phyloP scores from a whole-genome alignment of 2,797 vertebrate species.

The Pteropus rufus region DNA sequence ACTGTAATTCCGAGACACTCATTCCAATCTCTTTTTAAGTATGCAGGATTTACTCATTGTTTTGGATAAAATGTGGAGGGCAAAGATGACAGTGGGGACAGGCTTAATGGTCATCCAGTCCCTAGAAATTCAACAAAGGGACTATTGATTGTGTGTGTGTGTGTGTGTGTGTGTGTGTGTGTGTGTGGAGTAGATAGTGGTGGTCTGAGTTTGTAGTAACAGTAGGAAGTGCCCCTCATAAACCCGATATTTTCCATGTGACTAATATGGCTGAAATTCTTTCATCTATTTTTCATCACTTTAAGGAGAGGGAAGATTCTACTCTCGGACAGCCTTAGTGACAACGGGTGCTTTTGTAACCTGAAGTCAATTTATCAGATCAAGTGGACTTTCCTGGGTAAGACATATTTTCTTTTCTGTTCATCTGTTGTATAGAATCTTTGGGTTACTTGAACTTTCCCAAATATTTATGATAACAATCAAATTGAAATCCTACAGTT shows the following conservation, averaged over 20 bases:
- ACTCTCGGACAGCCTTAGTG: too few species aligned
- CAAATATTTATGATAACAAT: neutral
- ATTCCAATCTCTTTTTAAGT: neutral
- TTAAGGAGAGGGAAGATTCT: neutral
- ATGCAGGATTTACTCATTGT: neutral
- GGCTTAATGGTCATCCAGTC: neutral
- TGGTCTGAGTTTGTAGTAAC: neutral
- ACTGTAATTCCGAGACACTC: neutral
- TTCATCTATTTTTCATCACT: neutral
- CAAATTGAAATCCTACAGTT: neutral
- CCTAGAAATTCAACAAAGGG: neutral
- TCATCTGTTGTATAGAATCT: neutral
- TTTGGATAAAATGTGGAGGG: neutral
- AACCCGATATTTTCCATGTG: neutral
- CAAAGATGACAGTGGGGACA: neutral
- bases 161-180: neutral
- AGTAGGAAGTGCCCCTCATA: neutral
- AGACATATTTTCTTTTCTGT: neutral
- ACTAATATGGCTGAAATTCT: neutral
- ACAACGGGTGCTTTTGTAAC: neutral
- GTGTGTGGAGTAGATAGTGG: neutral
- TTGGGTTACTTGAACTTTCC: neutral
- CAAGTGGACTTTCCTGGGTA: neutral
- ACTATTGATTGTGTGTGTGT: neutral
- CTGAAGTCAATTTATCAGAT: neutral